Evolutionary conservation across 2,113 vertebrate genomes (phyloP).

Genomic region (Xiphias gladius): DNA sequence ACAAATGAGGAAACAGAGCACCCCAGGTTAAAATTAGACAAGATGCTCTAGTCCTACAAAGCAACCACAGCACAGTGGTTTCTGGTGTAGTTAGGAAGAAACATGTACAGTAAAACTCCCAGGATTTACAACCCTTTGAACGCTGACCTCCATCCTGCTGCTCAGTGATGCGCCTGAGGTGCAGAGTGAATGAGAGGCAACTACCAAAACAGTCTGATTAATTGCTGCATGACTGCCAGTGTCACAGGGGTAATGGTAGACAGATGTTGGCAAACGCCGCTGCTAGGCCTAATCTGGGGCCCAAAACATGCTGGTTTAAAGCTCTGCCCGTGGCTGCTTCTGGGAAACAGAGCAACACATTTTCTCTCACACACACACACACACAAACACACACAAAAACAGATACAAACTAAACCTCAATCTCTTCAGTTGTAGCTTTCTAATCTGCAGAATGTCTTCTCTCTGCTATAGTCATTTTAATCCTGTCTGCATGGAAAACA

Average conservation of each 20-base stretch:
- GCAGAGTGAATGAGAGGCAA: slow-evolving; percentile 42
- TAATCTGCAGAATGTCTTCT: slow-evolving; percentile 60
- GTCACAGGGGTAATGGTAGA: slow-evolving; percentile 65
- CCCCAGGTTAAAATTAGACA: slow-evolving; percentile 15
- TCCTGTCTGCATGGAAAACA: slow-evolving; percentile 39
- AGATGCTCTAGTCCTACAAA: neutral
- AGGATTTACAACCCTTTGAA: slow-evolving; percentile 39
- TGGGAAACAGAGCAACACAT: slow-evolving; percentile 22
- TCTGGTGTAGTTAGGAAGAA: neutral
- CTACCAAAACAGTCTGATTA: slow-evolving; percentile 66
- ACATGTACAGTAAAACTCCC: slow-evolving; percentile 25
- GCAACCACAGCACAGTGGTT: slow-evolving; percentile 13
- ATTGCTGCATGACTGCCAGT: slow-evolving; percentile 65
- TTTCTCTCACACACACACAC: neutral
- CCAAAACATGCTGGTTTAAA: slow-evolving; percentile 62
- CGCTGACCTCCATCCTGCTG: slow-evolving; percentile 36
- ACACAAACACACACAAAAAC: slow-evolving; percentile 21
- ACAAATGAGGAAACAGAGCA: neutral
- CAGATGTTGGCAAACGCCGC: slow-evolving; percentile 71
- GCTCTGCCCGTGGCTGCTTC: slow-evolving; percentile 35
- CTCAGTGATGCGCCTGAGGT: slow-evolving; percentile 50
- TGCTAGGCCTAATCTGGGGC: slow-evolving; percentile 62
- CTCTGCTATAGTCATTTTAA: slow-evolving; percentile 21
- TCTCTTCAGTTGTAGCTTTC: slow-evolving; percentile 35
- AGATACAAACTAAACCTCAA: slow-evolving; percentile 38